Percentiles rank a stretch among this genome's conserved stretches.
phyloP scores from a whole-genome alignment of 2,113 vertebrate species.

The Zosterops borbonicus region DNA sequence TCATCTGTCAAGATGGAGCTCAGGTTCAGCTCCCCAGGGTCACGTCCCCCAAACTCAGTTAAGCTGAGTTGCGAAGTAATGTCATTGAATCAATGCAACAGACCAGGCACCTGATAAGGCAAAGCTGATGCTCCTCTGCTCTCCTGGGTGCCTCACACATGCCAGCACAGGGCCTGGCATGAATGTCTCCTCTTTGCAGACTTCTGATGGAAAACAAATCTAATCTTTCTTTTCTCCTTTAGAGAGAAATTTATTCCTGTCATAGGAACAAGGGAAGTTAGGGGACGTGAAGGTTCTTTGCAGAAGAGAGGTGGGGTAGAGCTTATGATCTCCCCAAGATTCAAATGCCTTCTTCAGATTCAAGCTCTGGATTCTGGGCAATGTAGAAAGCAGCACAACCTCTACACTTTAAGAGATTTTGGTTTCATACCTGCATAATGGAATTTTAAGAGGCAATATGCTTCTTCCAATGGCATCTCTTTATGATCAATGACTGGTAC shows the following conservation, averaged over 20 bases:
- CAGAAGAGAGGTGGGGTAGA: no score
- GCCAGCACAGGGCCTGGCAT: neutral
- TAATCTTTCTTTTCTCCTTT: neutral
- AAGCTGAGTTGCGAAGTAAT: neutral
- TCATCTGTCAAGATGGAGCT: neutral
- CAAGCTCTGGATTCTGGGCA: neutral
- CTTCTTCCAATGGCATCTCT: neutral
- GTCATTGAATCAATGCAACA: neutral
- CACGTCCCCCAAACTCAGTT: accelerated
- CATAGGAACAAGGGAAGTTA: neutral
- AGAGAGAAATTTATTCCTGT: neutral
- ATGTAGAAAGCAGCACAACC: neutral
- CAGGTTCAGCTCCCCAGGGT: neutral
- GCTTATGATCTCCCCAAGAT: neutral
- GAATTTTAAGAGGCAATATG: neutral
- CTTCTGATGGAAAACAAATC: neutral
- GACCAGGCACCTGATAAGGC: neutral
- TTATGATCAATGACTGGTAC: neutral
- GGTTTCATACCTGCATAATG: neutral
- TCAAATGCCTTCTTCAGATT: neutral
- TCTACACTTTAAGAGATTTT: neutral
- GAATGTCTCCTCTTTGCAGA: neutral
- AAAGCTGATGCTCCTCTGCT: neutral
- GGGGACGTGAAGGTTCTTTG: neutral
- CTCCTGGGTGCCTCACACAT: neutral